A percentile compares a stretch with the other conserved stretches of the same genome.
Conservation (phyloP, 2,797 vertebrate genomes). For the Hylomyscus alleni region DNA sequence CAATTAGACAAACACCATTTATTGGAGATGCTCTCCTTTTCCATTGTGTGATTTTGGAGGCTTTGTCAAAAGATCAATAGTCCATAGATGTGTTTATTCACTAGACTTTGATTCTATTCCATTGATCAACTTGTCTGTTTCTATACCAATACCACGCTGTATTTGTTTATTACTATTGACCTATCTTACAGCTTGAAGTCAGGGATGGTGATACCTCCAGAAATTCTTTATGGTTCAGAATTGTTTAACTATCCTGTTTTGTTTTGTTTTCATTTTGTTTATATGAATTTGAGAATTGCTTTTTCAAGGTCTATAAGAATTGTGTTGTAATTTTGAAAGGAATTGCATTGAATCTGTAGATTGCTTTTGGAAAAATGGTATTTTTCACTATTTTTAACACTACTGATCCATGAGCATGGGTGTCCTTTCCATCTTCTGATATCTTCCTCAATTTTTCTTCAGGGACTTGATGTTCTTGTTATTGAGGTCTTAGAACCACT, state of each 20-base stretch:
- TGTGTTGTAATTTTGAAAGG: too few relatives aligned
- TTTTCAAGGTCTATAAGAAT: too few relatives aligned
- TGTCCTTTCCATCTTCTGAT: too few relatives aligned
- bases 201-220: neutral
- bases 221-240: neutral
- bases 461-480: too few relatives aligned
- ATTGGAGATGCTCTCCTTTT: neutral
- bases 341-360: too few relatives aligned
- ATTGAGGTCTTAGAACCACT: too few relatives aligned
- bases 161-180: neutral
- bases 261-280: neutral
- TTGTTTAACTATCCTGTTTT: neutral
- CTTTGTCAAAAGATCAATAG: neutral
- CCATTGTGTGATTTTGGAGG: neutral
- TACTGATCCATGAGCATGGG: too few relatives aligned
- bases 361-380: too few relatives aligned
- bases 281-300: too few relatives aligned
- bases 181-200: neutral
- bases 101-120: neutral
- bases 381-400: too few relatives aligned
- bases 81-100: neutral
- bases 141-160: neutral
- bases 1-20: neutral
- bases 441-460: too few relatives aligned
- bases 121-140: neutral